Evolutionary conservation across 2,888 invertebrate genomes (phyloP), one percentile per base, ranked within the genome.

Genomic region (Atethmia centrago): DNA sequence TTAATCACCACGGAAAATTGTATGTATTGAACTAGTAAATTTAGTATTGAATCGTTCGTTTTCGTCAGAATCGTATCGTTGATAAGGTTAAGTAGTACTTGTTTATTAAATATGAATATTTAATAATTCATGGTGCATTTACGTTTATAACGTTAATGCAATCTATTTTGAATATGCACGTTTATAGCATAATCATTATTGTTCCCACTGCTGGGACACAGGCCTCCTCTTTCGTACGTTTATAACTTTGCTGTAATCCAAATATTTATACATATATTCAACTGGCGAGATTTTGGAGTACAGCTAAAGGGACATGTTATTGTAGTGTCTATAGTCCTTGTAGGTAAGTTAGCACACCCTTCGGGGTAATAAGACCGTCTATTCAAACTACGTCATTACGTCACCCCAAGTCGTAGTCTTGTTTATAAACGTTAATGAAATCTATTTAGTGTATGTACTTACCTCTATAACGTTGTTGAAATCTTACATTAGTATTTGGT

Each of bases 211-310:
- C n/a, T n/a, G 51, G n/a, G n/a, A n/a, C 51, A 25, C 0, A 51
- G n/a, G 51, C 12, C n/a, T 12, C n/a, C 4, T 12, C 12, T 51
- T n/a, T 51, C 51, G 51, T 51, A 51, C 12, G 51, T 12, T n/a
- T 10, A 49, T 49, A 49, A 49, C n/a, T 51, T 51, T n/a, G 4
- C 51, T 51, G n/a, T 51, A 51, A 51, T 51, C n/a, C 51, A 51
- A n/a, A 51, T 51, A n/a, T n/a, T 51, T n/a, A 51, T 12, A 12
- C n/a, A n/a, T n/a, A 36, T 63, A 47, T n/a, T 28, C 10, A 49
- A 64, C n/a, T 49, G 16, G 47, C 47, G 63, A 64, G 31, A 31
- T 64, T 68, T 53, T 66, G 51, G 51, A 65, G 40, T 36, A 49
- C 25, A 25, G 21, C 16, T 49, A 19, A 65, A 42, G 28, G 21